These are phyloP conservation scores for Listronotus oregonensis DNA, from an alignment of 1,140 invertebrate species.

Conservation along the genomic window DNA sequence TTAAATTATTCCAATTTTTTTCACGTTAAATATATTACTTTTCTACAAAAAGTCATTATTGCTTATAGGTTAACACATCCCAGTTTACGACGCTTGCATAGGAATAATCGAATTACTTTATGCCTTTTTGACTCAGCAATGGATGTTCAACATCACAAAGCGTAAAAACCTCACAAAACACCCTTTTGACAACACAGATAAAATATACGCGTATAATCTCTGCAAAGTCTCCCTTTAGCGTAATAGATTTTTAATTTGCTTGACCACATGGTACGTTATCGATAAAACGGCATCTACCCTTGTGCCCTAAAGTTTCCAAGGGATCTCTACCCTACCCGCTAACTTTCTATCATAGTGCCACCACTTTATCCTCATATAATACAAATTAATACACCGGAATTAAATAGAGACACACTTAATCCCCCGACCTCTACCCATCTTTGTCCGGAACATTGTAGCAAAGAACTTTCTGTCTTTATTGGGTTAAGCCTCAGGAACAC, in stretches of 20 bases:
- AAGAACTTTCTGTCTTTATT: constrained; percentile 4
- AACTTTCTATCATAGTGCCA: constrained; percentile 51
- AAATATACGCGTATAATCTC: constrained; percentile 29
- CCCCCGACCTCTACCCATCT: constrained; percentile 31
- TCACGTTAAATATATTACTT: too few relatives aligned
- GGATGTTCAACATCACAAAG: constrained; percentile 15
- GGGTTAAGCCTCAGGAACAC: constrained; percentile 5
- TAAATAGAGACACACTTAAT: constrained; percentile 50
- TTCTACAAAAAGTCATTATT: too few relatives aligned
- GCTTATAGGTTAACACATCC: too few relatives aligned
- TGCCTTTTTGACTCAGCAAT: constrained; percentile 25
- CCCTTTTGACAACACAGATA: constrained; percentile 26
- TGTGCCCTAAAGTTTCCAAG: constrained; percentile 30
- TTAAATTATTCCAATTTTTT: too few relatives aligned
- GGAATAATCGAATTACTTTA: constrained; percentile 12
- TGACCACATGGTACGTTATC: constrained; percentile 48
- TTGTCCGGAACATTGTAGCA: constrained; percentile 1
- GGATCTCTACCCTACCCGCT: constrained; percentile 11
- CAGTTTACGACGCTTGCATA: not conserved
- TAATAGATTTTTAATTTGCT: constrained; percentile 51
- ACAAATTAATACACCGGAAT: constrained; percentile 53
- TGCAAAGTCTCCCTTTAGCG: constrained; percentile 33
- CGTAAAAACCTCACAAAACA: constrained; percentile 37
- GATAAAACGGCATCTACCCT: constrained; percentile 14
- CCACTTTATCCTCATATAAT: constrained; percentile 51